These are phyloP conservation scores for Dicrostonyx torquatus DNA, from an alignment of 2,797 vertebrate genomes.

Conservation along the genomic window DNA sequence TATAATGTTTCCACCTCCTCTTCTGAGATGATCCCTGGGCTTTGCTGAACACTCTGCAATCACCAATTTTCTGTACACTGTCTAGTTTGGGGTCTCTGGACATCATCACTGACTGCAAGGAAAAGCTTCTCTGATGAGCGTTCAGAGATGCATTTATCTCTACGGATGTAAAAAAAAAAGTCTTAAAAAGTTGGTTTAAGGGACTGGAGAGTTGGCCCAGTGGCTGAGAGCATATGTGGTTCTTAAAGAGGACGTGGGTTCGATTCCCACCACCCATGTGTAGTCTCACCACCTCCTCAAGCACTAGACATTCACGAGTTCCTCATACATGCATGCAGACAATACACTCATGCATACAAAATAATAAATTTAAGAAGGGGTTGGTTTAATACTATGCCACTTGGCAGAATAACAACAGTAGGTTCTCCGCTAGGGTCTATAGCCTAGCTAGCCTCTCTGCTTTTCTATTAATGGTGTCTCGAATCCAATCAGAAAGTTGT, in stretches of 20 bases:
- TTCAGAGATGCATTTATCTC: not conserved
- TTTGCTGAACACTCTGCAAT: not conserved
- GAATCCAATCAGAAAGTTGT: not conserved
- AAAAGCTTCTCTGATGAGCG: not conserved
- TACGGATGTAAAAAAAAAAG: not conserved
- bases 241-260: no score
- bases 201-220: no score
- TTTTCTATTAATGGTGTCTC: not conserved
- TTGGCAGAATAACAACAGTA: not conserved
- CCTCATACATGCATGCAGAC: no score
- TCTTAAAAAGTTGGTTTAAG: not conserved
- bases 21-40: not conserved
- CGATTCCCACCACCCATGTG: no score
- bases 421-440: not conserved
- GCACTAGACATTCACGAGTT: no score
- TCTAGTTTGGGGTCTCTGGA: not conserved
- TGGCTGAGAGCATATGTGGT: no score
- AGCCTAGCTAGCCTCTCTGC: not conserved
- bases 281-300: no score
- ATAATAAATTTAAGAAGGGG: not conserved
- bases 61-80: not conserved
- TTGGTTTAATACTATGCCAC: not conserved
- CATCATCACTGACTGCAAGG: no score
- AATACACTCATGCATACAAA: no score
- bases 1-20: not conserved